Conservation (phyloP, 2,797 vertebrate species). For the Pipistrellus pygmaeus region DNA sequence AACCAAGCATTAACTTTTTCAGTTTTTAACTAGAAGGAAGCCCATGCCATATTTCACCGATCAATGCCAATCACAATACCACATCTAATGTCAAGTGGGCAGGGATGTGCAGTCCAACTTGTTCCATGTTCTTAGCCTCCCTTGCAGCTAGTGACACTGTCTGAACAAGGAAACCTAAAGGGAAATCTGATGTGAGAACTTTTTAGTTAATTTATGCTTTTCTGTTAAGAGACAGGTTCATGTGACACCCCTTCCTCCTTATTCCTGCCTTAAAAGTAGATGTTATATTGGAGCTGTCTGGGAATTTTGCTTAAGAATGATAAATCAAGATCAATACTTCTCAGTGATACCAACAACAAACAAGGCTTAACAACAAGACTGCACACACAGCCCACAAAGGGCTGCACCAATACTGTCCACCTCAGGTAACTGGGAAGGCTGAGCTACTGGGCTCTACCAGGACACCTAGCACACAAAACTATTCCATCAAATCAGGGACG, state of each 20-base stretch:
- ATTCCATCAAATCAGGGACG: too few species aligned
- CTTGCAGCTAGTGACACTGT: background rate
- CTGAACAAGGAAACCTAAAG: background rate
- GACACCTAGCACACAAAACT: too few species aligned
- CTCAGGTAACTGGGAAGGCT: too few species aligned
- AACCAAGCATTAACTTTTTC: background rate
- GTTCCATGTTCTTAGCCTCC: background rate
- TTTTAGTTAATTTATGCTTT: background rate
- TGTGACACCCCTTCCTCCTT: background rate
- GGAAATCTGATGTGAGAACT: background rate
- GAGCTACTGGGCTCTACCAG: too few species aligned
- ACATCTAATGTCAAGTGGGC: background rate
- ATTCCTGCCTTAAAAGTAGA: background rate
- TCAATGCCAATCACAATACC: background rate
- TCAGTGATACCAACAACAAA: too few species aligned
- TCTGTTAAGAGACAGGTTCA: background rate
- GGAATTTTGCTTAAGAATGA: background rate
- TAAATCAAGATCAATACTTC: too few species aligned
- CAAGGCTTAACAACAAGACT: too few species aligned
- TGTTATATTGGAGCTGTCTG: background rate
- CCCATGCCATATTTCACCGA: background rate
- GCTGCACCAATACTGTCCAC: too few species aligned
- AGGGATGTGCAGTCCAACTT: background rate
- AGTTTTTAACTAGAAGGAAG: slow-evolving; percentile 13
- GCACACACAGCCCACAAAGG: too few species aligned